phyloP scores from a whole-genome alignment of 92 coral and sea anemone species.

The Hydrozoanthus gracilis region DNA sequence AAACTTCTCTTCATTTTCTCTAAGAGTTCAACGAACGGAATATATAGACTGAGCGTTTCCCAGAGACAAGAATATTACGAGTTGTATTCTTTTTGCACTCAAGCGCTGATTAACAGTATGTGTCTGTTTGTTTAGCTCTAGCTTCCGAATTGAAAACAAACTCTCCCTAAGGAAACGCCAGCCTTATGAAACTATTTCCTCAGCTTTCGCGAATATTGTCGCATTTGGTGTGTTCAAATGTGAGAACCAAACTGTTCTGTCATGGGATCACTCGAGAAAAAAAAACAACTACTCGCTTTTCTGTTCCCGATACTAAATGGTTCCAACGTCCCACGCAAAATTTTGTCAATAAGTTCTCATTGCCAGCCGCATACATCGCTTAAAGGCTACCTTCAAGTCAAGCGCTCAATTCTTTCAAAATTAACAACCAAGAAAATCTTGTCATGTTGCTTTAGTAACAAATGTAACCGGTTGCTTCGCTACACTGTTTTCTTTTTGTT shows the following conservation, averaged over 20 bases:
- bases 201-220: conserved; percentile 9
- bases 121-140: conserved; percentile 37
- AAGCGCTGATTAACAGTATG: conserved; percentile 30
- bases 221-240: conserved; percentile 2
- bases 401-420: conserved; percentile 11
- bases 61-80: conserved; percentile 32
- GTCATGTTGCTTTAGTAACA: not conserved
- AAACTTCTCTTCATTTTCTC: conserved; percentile 20
- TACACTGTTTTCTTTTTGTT: not conserved
- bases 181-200: conserved; percentile 13
- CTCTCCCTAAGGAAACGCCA: conserved; percentile 30
- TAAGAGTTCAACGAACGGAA: not conserved
- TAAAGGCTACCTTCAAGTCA: conserved; percentile 1
- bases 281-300: not conserved
- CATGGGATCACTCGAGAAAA: not conserved
- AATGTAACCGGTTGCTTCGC: conserved; percentile 10
- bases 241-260: not conserved
- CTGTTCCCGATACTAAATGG: conserved; percentile 17
- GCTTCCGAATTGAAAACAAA: conserved; percentile 27
- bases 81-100: conserved; percentile 16
- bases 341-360: conserved; percentile 25
- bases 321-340: conserved; percentile 43
- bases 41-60: conserved; percentile 19
- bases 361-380: conserved; percentile 1
- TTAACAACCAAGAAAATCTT: conserved; percentile 31